Base-by-base conservation (phyloP, 2,888 invertebrate genomes). In the Ctena decussata region DNA sequence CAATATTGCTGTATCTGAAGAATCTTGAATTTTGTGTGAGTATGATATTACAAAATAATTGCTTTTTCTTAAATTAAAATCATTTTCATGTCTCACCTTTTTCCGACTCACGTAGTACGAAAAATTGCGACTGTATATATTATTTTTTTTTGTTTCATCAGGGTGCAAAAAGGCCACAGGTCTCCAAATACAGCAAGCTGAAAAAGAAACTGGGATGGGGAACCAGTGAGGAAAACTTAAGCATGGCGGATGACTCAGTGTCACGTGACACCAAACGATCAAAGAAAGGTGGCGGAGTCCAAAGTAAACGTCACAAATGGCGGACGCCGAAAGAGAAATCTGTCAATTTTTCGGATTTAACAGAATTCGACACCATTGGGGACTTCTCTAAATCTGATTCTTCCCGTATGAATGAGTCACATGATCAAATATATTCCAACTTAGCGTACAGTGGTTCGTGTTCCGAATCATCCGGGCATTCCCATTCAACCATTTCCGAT, bases 231-330 rank as follows among this genome's bases (percentile, higher is more conserved):
- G 91, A 90, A n/a, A 83, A 86, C 32, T 84, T 80, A 53, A 39
- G 84, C 12, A 84, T 85, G 18, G 90, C 89, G 2, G 90, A 90
- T 1, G 91, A 90, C n/a, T 76, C 77, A 1, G 78, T 80, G 18
- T 89, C 90, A 24, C 85, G 90, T 79, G 91, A 90, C 30, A 87
- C 90, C 0, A 91, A 91, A 85, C 82, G 89, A 21, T 90, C 91
- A 18, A 91, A 90, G 79, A 85, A 85, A 74, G 82, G 79, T 24
- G 84, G 88, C 18, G 83, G 83, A 15, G 88, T 88, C 18, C 82
- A 85, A 24, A 86, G 85, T 39, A 88, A 88, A 57, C 78, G 88
- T 44, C 85, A 88, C 65, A 88, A 88, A 80, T 88, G 88, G 88
- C 57, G 85, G 39, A 80, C 71, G 3, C 72, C 75, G n/a, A 85